phyloP scores from a whole-genome alignment of 2,888 invertebrate genomes.

The Volucella bombylans region DNA sequence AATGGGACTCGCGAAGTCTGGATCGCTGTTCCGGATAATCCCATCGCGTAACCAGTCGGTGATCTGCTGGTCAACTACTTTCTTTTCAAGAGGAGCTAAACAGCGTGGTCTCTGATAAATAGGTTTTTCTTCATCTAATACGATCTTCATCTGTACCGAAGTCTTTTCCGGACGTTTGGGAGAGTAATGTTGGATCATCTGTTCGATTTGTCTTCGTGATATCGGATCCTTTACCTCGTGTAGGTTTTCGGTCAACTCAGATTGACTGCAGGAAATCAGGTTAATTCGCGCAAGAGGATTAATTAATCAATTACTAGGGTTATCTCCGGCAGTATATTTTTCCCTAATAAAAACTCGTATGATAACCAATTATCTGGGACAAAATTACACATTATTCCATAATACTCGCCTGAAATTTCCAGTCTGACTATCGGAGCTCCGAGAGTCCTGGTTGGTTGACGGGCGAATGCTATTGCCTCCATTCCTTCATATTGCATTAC shows the following conservation, averaged over 20 bases:
- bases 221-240: conserved; percentile 12
- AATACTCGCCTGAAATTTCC: conserved; percentile 39
- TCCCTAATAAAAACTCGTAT: too few species aligned
- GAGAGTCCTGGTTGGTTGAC: conserved; percentile 15
- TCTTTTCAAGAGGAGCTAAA: conserved; percentile 38
- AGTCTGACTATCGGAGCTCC: conserved; percentile 17
- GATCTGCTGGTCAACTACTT: conserved; percentile 35
- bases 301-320: conserved; percentile 28
- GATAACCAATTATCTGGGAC: too few species aligned
- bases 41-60: conserved; percentile 28
- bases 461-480: conserved; percentile 24
- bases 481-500: conserved; percentile 11
- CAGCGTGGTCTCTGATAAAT: not conserved
- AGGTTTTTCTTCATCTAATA: too few species aligned
- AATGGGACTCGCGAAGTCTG: conserved; percentile 23
- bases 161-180: conserved; percentile 75
- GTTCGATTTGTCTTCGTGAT: conserved; percentile 6
- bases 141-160: conserved; percentile 26
- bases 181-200: conserved; percentile 73
- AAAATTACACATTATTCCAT: too few species aligned
- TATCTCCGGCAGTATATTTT: too few species aligned
- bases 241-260: not conserved
- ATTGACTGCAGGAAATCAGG: conserved; percentile 9
- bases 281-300: conserved; percentile 22
- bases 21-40: conserved; percentile 11